These are phyloP conservation scores for Halichoeres trimaculatus DNA, from an alignment of 2,113 vertebrate species.

Conservation along the genomic window DNA sequence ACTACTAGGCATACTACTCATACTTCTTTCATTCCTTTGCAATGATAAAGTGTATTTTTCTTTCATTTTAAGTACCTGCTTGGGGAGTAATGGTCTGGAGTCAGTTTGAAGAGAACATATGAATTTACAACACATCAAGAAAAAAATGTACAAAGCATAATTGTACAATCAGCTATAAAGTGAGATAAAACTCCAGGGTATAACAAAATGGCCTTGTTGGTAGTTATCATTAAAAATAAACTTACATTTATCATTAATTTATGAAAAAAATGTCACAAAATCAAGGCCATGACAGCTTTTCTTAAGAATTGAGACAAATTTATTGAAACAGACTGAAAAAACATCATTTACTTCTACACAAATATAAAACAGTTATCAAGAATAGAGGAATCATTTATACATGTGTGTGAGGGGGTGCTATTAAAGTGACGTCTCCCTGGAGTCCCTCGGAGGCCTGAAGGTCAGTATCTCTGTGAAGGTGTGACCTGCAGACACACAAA, in stretches of 20 bases:
- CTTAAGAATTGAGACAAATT: constrained; percentile 21
- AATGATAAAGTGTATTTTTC: no score
- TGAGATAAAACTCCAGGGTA: no score
- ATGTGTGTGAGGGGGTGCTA: neutral
- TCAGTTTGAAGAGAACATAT: no score
- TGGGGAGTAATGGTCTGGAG: no score
- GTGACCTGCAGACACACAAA: constrained; percentile 73
- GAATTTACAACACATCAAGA: no score
- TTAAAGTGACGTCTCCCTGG: constrained; percentile 82
- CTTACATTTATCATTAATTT: constrained; percentile 19
- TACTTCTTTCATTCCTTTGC: no score
- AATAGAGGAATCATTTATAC: neutral
- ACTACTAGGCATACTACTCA: no score
- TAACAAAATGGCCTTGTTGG: no score
- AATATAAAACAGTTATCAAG: constrained; percentile 4
- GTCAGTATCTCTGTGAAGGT: constrained; percentile 84
- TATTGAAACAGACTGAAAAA: constrained; percentile 30
- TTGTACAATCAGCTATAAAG: neutral
- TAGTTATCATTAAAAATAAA: no score
- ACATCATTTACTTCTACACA: constrained; percentile 3
- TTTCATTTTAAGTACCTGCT: constrained; percentile 3
- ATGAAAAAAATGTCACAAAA: neutral
- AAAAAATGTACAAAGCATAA: no score
- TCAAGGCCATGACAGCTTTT: neutral
- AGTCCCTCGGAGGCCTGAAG: constrained; percentile 75